Evolutionary conservation across 2,797 vertebrate species (phyloP), one percentile per base, ranked within the genome.

Genomic region (Balearica regulorum): DNA sequence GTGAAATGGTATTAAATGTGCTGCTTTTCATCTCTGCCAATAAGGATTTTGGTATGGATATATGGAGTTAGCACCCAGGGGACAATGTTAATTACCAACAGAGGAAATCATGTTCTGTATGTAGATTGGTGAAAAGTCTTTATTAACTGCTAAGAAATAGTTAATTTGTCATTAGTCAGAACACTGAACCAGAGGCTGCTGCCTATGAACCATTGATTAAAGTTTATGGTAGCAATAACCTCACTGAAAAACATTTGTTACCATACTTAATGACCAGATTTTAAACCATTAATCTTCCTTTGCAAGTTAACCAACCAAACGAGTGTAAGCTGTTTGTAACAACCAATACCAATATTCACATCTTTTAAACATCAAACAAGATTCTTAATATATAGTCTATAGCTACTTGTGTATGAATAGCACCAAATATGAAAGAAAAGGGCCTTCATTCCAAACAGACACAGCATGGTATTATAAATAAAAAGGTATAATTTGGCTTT

Each of bases 71-170:
- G 69, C 43, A 95, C 86, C 75, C 93, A 94, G 53, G 39, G 69
- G 78, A 93, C 53, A 60, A 39, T 60, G 41, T 87, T 97, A 84
- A 96, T 96, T 97, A 96, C 82, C 94, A 93, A 55, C 62, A 96
- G 89, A 97, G 88, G 90, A 96, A 97, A 97, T 97, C 77, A 95
- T 94, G 76, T 95, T 96, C 93, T 91, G 57, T 91, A 97, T 97
- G 90, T 88, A 97, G 96, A 97, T 94, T 97, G 95, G 94, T 96
- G 91, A 93, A 96, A 96, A 97, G 91, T 96, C 96, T 97, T 98
- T 97, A 97, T 98, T 97, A 98, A 97, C 96, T 97, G 96, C 94
- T 96, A 97, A 95, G 94, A 98, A 98, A 98, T 95, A 97, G 96
- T 98, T 98, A 97, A 97, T 97, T 98, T 86, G 91, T 97, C 96